A percentile compares a stretch with the other conserved stretches of the same genome.
These are phyloP conservation scores for Protonibea diacanthus DNA, from an alignment of 2,797 vertebrate species.

Conservation along the genomic window DNA sequence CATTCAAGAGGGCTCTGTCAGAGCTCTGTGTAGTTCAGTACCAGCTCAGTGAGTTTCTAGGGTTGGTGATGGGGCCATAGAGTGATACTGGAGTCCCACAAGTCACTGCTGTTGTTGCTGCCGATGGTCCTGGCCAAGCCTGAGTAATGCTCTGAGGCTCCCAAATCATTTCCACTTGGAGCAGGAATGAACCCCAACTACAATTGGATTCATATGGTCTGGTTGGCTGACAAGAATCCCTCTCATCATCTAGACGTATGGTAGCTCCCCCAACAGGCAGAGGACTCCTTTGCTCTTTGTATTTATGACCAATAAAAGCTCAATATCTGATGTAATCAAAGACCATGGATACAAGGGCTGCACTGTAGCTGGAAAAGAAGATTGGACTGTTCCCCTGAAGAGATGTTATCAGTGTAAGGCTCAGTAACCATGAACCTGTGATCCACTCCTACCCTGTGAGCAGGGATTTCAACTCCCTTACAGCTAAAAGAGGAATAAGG, in stretches of 20 bases:
- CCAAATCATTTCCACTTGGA: conserved; percentile 80
- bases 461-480: conserved; percentile 64
- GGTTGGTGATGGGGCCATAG: conserved; percentile 44
- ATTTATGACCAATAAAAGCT: conserved; percentile 56
- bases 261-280: conserved; percentile 59
- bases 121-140: conserved; percentile 64
- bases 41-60: conserved; percentile 46
- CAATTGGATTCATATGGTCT: conserved; percentile 75
- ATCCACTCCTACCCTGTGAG: conserved; percentile 63
- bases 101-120: conserved; percentile 63
- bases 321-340: conserved; percentile 61
- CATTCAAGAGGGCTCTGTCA: conserved; percentile 61
- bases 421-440: conserved; percentile 68
- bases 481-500: conserved; percentile 68
- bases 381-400: conserved; percentile 64
- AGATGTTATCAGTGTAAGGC: conserved; percentile 67
- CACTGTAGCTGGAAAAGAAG: conserved; percentile 55
- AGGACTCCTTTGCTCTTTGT: conserved; percentile 39
- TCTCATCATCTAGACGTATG: conserved; percentile 51
- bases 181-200: conserved; percentile 67
- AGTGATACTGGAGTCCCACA: conserved; percentile 56
- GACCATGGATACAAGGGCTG: conserved; percentile 34
- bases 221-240: conserved; percentile 57
- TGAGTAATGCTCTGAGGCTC: conserved; percentile 76
- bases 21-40: conserved; percentile 42